A percentile compares a stretch with the other conserved stretches of the same genome.
Conservation (phyloP, 2,797 vertebrate species). For the Gastrophryne carolinensis region DNA sequence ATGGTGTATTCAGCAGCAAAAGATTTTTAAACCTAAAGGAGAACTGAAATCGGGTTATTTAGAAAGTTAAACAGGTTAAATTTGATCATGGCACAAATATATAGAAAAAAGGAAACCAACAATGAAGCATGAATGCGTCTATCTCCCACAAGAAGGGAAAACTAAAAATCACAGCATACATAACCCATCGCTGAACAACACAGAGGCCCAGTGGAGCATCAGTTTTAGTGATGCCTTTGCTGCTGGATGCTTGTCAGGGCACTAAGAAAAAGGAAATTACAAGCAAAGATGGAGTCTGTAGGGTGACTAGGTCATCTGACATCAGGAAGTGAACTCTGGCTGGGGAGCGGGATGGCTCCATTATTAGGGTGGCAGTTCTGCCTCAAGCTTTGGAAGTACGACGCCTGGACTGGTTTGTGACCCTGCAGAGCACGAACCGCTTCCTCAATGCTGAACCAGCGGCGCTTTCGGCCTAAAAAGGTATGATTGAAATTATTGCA, state of each 20-base stretch:
- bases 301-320: constrained; percentile 86
- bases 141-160: background rate
- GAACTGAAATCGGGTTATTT: background rate
- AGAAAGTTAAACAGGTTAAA: background rate
- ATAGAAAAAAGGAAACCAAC: background rate
- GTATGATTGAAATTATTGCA: constrained; percentile 26
- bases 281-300: constrained; percentile 7
- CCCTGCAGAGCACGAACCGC: constrained; percentile 90
- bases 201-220: background rate
- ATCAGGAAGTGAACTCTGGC: constrained; percentile 87
- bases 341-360: constrained; percentile 86
- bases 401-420: constrained; percentile 98
- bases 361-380: constrained; percentile 93
- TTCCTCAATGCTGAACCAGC: constrained; percentile 98
- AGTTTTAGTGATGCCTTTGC: background rate
- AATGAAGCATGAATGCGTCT: background rate
- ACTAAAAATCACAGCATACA: constrained; percentile 33
- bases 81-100: background rate
- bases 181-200: constrained; percentile 18
- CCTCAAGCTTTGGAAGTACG: constrained; percentile 90
- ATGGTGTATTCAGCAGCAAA: background rate
- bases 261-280: background rate
- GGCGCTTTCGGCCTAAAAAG: constrained; percentile 91
- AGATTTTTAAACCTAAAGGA: background rate
- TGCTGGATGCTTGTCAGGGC: constrained; percentile 14